A percentile compares a stretch with the other conserved stretches of the same genome.
Evolutionary conservation across 1,140 invertebrate species (phyloP).

Genomic region (Potamilus streckersoni): DNA sequence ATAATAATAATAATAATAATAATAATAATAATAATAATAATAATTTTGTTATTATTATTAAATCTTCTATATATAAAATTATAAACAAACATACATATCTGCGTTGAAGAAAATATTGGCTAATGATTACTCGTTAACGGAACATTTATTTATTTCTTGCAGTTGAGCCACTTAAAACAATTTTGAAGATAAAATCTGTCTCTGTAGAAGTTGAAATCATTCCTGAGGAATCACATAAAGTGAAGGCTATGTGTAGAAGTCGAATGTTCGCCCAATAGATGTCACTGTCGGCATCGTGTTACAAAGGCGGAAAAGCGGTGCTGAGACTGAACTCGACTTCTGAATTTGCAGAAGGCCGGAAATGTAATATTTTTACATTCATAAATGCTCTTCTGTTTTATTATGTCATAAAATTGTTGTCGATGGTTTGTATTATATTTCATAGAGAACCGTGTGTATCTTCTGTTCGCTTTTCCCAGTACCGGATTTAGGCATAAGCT

Average conservation of each 20-base stretch:
- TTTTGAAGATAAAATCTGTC: slow-evolving; percentile 31
- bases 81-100: no score
- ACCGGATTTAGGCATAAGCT: no score
- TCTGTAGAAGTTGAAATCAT: slow-evolving; percentile 42
- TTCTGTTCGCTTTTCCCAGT: no score
- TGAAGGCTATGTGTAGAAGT: not conserved
- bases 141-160: slow-evolving; percentile 3
- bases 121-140: not conserved
- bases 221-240: slow-evolving; percentile 23
- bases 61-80: no score
- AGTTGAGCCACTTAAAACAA: slow-evolving; percentile 38
- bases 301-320: not conserved
- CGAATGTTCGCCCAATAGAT: slow-evolving; percentile 10
- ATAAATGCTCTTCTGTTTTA: no score
- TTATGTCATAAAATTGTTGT: no score
- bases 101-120: not conserved
- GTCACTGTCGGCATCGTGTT: slow-evolving; percentile 14
- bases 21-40: no score
- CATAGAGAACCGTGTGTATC: no score
- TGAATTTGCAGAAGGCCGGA: not conserved
- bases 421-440: no score
- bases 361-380: no score
- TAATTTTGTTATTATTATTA: no score
- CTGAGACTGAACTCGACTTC: slow-evolving; percentile 17
- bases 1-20: no score